Conservation (phyloP, 92 coral and sea anemone species). For the Micromussa lordhowensis region DNA sequence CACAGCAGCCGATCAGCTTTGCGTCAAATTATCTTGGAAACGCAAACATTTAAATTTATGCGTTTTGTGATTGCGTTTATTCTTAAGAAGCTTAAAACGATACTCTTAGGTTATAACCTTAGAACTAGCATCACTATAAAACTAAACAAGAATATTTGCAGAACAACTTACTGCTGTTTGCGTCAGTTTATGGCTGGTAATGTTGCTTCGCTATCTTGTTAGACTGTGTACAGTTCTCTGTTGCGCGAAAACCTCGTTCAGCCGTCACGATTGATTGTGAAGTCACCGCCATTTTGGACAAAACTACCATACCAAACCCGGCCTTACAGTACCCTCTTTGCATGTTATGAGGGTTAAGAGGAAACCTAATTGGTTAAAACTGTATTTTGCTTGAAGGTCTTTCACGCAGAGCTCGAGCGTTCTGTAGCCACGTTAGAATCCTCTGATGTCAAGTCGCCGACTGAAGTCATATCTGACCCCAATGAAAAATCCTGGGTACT, state of each 20-base stretch:
- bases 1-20: background rate
- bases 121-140: background rate
- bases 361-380: background rate
- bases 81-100: background rate
- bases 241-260: too few species aligned
- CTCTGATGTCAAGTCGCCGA: slow-evolving; percentile 70
- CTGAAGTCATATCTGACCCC: slow-evolving; percentile 78
- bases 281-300: too few species aligned
- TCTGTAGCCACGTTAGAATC: slow-evolving; percentile 85
- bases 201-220: background rate
- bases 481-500: slow-evolving; percentile 99
- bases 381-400: slow-evolving; percentile 66
- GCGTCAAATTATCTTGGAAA: slow-evolving; percentile 21
- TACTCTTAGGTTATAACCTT: background rate
- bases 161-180: background rate
- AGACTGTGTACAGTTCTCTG: background rate
- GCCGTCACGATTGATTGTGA: too few species aligned
- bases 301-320: too few species aligned
- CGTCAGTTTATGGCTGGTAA: background rate
- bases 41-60: slow-evolving; percentile 36
- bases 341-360: too few species aligned
- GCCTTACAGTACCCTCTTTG: background rate
- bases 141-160: background rate
- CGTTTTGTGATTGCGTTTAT: slow-evolving; percentile 1
- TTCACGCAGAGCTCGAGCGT: slow-evolving; percentile 94